Evolutionary conservation across 2,888 invertebrate species (phyloP).

Genomic region (Brenthis ino): DNA sequence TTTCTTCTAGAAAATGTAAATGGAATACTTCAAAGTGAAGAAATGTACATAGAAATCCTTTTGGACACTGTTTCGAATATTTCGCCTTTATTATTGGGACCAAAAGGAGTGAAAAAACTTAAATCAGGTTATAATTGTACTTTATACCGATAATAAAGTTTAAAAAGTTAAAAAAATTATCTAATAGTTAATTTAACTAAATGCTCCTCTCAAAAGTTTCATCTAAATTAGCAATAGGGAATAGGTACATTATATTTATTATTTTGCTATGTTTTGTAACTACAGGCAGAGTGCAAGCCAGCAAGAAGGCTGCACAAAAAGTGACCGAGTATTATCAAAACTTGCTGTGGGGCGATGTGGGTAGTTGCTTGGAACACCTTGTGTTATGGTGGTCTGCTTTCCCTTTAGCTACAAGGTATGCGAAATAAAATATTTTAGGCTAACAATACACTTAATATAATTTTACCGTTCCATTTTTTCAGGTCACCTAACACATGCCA

Average conservation of each 20-base stretch:
- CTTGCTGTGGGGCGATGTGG: conserved; percentile 91
- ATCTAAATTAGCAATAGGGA: background rate
- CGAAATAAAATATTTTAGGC: background rate
- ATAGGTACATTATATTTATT: conserved; percentile 3
- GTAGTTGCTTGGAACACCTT: conserved; percentile 90
- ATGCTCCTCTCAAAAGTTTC: background rate
- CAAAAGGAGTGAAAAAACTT: conserved; percentile 83
- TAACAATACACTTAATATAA: background rate
- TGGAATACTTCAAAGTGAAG: conserved; percentile 85
- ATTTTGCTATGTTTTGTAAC: conserved; percentile 29
- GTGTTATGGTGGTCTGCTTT: conserved; percentile 92
- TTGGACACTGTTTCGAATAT: conserved; percentile 82
- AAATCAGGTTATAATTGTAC: conserved; percentile 68
- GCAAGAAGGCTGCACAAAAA: conserved; percentile 83
- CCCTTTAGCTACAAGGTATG: conserved; percentile 84
- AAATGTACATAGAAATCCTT: conserved; percentile 84
- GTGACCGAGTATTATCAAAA: conserved; percentile 87
- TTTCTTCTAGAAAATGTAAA: conserved; percentile 81
- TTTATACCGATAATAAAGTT: background rate
- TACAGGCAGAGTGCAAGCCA: conserved; percentile 83
- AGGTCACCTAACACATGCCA: conserved; percentile 84
- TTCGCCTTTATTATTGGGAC: conserved; percentile 83
- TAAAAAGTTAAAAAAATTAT: background rate
- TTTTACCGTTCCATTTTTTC: background rate
- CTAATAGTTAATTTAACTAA: background rate